These are phyloP conservation scores for Stylophora pistillata DNA, from an alignment of 64 coral and sea anemone genomes.

Conservation along the genomic window DNA sequence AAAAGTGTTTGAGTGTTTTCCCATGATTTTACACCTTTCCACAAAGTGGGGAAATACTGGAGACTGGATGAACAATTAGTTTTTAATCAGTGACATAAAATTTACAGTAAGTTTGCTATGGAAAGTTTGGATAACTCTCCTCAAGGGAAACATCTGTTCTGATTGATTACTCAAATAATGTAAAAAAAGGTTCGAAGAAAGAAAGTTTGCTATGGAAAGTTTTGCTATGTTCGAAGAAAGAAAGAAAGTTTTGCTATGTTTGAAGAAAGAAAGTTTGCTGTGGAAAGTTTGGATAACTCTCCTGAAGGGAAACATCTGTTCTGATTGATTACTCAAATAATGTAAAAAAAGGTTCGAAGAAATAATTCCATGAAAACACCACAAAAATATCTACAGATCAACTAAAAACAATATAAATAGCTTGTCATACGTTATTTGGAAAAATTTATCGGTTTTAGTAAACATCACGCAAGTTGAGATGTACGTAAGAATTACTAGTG, in stretches of 20 bases:
- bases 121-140: neutral
- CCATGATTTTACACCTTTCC: no score
- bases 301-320: no score
- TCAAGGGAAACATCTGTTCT: no score
- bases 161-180: neutral
- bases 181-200: neutral
- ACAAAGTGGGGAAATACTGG: no score
- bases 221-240: no score
- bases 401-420: neutral
- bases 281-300: neutral
- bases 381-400: neutral
- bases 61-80: no score
- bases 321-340: neutral
- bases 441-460: neutral
- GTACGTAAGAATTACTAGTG: neutral
- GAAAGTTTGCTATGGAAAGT: no score
- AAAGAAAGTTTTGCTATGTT: no score
- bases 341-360: neutral
- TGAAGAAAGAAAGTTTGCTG: no score
- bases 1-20: no score
- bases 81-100: no score
- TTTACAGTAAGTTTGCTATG: neutral
- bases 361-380: neutral
- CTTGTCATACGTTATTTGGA: neutral
- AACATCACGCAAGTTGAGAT: neutral